Conservation (phyloP, 2,888 invertebrate genomes). For the Xestoiulus laeticollis region DNA sequence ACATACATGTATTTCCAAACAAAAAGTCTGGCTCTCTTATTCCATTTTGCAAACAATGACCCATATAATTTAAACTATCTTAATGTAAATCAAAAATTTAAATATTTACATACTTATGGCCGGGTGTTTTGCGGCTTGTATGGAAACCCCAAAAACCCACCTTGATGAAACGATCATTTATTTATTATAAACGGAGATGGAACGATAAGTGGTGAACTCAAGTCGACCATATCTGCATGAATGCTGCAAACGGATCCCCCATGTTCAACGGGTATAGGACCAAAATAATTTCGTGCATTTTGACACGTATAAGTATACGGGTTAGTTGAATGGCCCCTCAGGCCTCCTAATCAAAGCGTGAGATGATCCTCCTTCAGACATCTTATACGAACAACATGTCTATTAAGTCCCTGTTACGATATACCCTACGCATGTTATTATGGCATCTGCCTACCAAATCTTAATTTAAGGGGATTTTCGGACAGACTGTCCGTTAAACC, state of each 20-base stretch:
- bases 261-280: not conserved
- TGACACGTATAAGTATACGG: not conserved
- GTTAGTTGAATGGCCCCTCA: not conserved
- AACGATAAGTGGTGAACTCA: not conserved
- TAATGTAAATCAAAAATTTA: not conserved
- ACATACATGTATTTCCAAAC: not conserved
- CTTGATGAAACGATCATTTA: slow-evolving; percentile 12
- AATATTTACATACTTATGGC: not conserved
- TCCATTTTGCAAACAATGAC: not conserved
- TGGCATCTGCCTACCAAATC: slow-evolving; percentile 11
- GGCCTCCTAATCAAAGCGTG: not conserved
- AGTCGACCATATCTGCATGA: not conserved
- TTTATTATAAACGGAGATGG: not conserved
- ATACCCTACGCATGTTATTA: slow-evolving; percentile 1
- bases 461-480: slow-evolving; percentile 26
- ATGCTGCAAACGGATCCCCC: not conserved
- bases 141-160: not conserved
- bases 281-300: not conserved
- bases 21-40: not conserved
- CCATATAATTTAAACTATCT: slow-evolving; percentile 4
- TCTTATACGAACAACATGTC: not conserved
- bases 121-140: not conserved
- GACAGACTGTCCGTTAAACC: not conserved
- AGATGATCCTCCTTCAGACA: slow-evolving; percentile 20
- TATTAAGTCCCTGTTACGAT: slow-evolving; percentile 11